These are phyloP conservation scores for Mesembrinibis cayennensis DNA, from an alignment of 2,113 vertebrate species.

Conservation along the genomic window DNA sequence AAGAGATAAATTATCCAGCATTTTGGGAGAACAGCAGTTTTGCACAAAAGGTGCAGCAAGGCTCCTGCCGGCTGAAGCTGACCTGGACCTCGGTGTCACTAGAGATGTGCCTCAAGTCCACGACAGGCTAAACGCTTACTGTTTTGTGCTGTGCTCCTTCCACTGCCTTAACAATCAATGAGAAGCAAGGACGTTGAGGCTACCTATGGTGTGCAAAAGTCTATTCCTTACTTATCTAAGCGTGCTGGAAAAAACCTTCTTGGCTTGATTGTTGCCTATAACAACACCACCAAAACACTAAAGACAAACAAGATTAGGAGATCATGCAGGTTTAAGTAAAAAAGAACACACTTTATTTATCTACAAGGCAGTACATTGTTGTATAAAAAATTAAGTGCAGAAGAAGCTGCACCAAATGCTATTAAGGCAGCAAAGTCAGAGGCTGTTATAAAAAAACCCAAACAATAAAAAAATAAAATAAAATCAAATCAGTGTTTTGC, in stretches of 20 bases:
- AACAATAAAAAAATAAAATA: slow-evolving; percentile 48
- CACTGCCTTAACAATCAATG: not conserved
- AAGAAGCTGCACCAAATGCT: slow-evolving; percentile 76
- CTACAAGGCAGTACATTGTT: slow-evolving; percentile 91
- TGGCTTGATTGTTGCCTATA: not conserved
- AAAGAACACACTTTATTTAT: slow-evolving; percentile 93
- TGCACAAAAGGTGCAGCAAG: not conserved
- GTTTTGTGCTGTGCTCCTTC: not conserved
- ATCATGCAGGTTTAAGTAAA: slow-evolving; percentile 63
- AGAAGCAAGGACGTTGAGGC: not conserved
- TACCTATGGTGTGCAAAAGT: not conserved
- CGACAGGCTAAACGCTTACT: not conserved
- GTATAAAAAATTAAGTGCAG: slow-evolving; percentile 86
- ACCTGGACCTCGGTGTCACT: not conserved
- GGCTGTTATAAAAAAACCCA: slow-evolving; percentile 50
- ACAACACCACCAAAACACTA: not conserved
- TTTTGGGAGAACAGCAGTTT: not conserved
- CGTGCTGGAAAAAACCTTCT: not conserved
- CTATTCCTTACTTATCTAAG: not conserved
- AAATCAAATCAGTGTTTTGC: slow-evolving; percentile 61
- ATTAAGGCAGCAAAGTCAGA: slow-evolving; percentile 82
- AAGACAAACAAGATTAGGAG: slow-evolving; percentile 25
- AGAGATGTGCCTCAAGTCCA: not conserved
- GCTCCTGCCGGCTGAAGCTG: not conserved
- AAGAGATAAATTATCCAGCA: not conserved